phyloP scores from a whole-genome alignment of 2,797 vertebrate genomes.

The Simalia tracyae region DNA sequence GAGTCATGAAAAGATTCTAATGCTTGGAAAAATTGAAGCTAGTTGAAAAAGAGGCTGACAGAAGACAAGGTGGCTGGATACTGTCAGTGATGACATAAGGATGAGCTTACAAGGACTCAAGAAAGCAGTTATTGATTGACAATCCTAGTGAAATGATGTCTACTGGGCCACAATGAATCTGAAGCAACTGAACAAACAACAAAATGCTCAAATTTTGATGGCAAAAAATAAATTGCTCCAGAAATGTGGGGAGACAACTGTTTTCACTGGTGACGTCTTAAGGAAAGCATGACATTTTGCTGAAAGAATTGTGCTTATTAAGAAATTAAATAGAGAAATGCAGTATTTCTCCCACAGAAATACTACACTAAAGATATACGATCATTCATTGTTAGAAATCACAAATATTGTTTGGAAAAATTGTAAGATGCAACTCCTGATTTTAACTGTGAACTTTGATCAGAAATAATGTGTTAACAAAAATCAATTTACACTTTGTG shows the following conservation, averaged over 20 bases:
- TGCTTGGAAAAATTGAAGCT: background rate
- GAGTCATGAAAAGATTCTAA: background rate
- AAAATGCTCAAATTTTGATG: background rate
- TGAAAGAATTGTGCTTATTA: background rate
- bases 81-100: background rate
- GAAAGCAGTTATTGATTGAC: background rate
- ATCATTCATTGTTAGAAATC: background rate
- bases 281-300: background rate
- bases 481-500: background rate
- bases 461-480: slow-evolving; percentile 5
- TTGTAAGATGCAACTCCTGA: background rate
- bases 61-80: background rate
- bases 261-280: background rate
- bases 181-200: background rate
- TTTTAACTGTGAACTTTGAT: background rate
- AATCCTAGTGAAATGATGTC: background rate
- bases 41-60: background rate
- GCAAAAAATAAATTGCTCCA: background rate
- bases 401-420: background rate
- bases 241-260: background rate
- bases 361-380: background rate
- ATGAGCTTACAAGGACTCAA: background rate
- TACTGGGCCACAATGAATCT: background rate
- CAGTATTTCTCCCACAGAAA: background rate
- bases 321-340: background rate